Conservation (phyloP, 1,140 invertebrate genomes). For the Popillia japonica region DNA sequence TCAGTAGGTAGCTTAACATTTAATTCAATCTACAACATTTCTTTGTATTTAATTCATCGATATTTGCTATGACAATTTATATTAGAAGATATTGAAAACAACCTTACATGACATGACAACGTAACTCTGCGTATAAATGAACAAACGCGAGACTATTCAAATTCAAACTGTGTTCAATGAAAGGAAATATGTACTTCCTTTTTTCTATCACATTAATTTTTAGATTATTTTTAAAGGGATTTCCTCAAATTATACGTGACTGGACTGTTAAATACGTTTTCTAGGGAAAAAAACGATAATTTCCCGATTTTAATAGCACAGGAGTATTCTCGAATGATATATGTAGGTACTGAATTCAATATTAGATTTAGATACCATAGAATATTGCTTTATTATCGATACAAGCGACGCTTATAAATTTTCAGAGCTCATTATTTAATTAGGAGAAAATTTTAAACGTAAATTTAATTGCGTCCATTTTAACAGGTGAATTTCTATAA, state of each 20-base stretch:
- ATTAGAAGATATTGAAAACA: slow-evolving; percentile 8
- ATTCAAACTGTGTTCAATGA: slow-evolving; percentile 23
- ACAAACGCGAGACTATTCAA: background rate
- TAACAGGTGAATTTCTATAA: background rate
- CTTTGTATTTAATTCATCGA: background rate
- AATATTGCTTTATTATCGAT: no score
- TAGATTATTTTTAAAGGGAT: slow-evolving; percentile 16
- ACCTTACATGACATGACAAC: background rate
- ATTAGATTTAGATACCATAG: no score
- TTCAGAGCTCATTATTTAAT: no score
- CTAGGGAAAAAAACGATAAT: no score
- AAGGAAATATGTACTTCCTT: slow-evolving; percentile 27
- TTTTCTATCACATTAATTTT: slow-evolving; percentile 7
- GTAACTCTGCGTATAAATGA: background rate
- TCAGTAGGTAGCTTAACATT: no score
- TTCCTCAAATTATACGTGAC: slow-evolving; percentile 20
- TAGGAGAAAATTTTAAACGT: no score
- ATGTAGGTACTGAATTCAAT: no score
- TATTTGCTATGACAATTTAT: background rate
- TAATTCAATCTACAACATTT: no score
- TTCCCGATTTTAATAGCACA: no score
- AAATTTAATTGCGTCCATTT: slow-evolving; percentile 22
- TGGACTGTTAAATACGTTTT: background rate
- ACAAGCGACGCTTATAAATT: no score
- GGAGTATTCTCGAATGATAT: no score